Evolutionary conservation across 2,888 invertebrate genomes (phyloP).

Genomic region (Hyalella azteca): DNA sequence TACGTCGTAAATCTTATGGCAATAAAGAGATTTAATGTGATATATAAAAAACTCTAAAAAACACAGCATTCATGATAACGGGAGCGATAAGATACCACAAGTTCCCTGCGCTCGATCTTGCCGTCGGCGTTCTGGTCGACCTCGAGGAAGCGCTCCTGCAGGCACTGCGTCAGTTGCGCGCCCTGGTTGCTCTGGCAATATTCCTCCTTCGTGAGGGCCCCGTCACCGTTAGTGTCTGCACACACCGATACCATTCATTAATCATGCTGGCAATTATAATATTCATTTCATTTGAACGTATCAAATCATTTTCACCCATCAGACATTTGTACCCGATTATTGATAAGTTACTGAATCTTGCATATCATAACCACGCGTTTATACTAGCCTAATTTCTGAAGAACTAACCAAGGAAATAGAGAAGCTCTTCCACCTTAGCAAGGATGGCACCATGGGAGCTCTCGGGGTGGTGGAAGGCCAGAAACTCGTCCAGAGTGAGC

Average conservation of each 20-base stretch:
- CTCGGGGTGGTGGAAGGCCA: slow-evolving; percentile 83
- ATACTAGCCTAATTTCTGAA: no score
- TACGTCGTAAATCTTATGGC: no score
- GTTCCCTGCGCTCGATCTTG: slow-evolving; percentile 48
- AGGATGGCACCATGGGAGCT: slow-evolving; percentile 74
- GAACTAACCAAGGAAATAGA: slow-evolving; percentile 66
- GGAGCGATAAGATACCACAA: no score
- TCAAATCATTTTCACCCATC: no score
- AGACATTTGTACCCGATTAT: no score
- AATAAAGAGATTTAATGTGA: no score
- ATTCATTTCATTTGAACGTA: no score
- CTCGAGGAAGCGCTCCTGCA: slow-evolving; percentile 40
- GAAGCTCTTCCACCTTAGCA: slow-evolving; percentile 76
- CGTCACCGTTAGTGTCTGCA: slow-evolving; percentile 51
- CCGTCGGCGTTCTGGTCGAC: slow-evolving; percentile 51
- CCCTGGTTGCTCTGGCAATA: slow-evolving; percentile 49
- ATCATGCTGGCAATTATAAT: no score
- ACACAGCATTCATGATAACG: no score
- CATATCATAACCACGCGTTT: no score
- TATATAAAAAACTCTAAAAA: no score
- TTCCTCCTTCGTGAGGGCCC: slow-evolving; percentile 43
- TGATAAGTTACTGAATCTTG: no score
- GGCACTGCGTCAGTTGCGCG: slow-evolving; percentile 40
- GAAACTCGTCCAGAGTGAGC: slow-evolving; percentile 76
- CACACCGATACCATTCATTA: neutral